phyloP scores from a whole-genome alignment of 2,888 invertebrate genomes.

The Nipponacmea schrenckii region DNA sequence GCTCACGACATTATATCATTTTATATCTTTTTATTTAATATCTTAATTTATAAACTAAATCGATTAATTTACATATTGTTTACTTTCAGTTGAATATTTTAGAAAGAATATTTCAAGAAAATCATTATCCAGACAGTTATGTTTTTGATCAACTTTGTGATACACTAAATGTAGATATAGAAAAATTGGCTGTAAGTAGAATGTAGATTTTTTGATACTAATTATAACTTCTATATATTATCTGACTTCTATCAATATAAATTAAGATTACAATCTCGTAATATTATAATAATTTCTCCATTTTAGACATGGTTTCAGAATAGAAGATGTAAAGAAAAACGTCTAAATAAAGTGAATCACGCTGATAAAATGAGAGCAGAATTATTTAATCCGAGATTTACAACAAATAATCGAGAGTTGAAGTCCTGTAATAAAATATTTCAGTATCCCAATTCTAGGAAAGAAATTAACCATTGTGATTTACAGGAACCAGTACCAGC shows the following conservation, averaged over 20 bases:
- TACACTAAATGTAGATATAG: neutral
- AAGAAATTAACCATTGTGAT: too few relatives aligned
- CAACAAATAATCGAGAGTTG: too few relatives aligned
- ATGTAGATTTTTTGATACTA: too few relatives aligned
- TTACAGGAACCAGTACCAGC: too few relatives aligned
- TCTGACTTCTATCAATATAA: neutral
- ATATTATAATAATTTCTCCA: neutral
- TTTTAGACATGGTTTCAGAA: slow-evolving; percentile 6
- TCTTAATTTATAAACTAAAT: too few relatives aligned
- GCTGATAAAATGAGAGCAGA: neutral
- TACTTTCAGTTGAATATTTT: neutral
- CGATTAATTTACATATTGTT: neutral
- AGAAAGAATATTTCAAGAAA: neutral
- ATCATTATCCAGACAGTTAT: slow-evolving; percentile 4
- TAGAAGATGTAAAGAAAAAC: slow-evolving; percentile 6
- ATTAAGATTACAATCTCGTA: neutral
- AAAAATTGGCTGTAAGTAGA: slow-evolving; percentile 4
- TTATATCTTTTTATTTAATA: too few relatives aligned
- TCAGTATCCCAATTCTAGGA: too few relatives aligned
- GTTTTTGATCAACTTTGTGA: neutral
- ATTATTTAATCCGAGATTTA: neutral
- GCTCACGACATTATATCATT: too few relatives aligned
- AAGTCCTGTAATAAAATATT: too few relatives aligned
- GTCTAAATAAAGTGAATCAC: neutral
- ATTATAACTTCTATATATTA: neutral